Evolutionary conservation across 2,797 vertebrate species (phyloP), one percentile per base, ranked within the genome.

Genomic region (Mallotus villosus): DNA sequence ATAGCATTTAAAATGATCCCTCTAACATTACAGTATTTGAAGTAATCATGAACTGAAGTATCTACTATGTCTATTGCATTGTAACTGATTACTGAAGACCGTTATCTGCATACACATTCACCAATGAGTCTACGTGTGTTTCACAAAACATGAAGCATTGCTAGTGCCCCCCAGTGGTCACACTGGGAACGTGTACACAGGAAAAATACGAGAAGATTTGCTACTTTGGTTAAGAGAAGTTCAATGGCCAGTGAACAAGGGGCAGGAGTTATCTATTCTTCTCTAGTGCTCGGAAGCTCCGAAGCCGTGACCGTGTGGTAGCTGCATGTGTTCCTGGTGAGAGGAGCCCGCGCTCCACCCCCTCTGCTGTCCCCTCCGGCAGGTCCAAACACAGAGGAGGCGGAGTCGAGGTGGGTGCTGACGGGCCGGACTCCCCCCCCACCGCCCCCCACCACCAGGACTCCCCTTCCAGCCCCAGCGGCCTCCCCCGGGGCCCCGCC

Each of bases 361-460:
- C 62, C 70, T 37, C 25, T 22, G 60, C 3, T 9, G n/a, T 49
- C 34, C 21, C 25, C 37, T 14, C 34, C 46, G 17, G 16, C 1
- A n/a, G 2, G 14, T 32, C 29, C 58, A 32, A 83, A 77, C 49
- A 78, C 76, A 1, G 76, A 74, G 4, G 62, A 27, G 1, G 59
- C 22, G 0, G 67, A 37, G n/a, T 79, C 73, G 14, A 62, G 16
- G 29, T 25, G 55, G 14, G 73, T n/a, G 61, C 29, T 32, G 64
- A 25, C 57, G 62, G 14, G 59, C 22, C 1, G 67, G n/a, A 22
- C 70, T 16, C 5, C 76, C 77, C 77, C 53, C 46, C 67, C 2
- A 70, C 63, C 7, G 32, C 71, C 67, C 62, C 70, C 72, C 81
- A 79, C 78, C 81, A 81, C 68, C 78, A 70, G 29, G 57, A 37